phyloP scores from a whole-genome alignment of 2,797 vertebrate genomes.

The Cryptoblepharus egeriae region DNA sequence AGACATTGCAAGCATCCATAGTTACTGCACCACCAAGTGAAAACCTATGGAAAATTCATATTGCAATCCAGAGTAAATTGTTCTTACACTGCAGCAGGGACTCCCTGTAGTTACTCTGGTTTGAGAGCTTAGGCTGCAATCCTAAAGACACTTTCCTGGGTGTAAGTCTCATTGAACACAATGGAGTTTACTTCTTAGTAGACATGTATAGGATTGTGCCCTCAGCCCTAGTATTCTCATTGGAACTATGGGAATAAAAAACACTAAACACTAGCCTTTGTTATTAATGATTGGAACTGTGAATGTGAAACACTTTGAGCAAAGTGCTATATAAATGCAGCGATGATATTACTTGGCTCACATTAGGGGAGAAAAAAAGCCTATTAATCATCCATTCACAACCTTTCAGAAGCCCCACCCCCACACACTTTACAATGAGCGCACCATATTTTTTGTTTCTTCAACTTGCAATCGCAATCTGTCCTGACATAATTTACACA shows the following conservation, averaged over 20 bases:
- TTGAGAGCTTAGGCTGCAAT: too few species aligned
- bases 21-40: too few species aligned
- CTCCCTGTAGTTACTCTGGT: too few species aligned
- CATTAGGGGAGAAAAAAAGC: conserved; percentile 25
- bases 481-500: conserved; percentile 84
- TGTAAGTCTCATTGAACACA: too few species aligned
- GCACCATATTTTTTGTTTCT: conserved; percentile 82
- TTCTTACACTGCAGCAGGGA: too few species aligned
- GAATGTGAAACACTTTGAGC: background rate
- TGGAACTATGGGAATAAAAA: background rate
- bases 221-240: background rate
- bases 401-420: conserved; percentile 70
- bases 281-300: background rate
- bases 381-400: conserved; percentile 67
- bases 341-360: background rate
- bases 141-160: too few species aligned
- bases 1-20: too few species aligned
- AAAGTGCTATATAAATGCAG: conserved; percentile 13
- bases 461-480: conserved; percentile 80
- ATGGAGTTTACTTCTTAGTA: too few species aligned
- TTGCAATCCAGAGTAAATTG: too few species aligned
- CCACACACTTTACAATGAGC: conserved; percentile 69
- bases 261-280: background rate
- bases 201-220: too few species aligned
- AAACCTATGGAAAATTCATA: too few species aligned